A percentile compares a stretch with the other conserved stretches of the same genome.
Conservation (phyloP, 2,888 invertebrate species). For the Notodonta dromedarius region DNA sequence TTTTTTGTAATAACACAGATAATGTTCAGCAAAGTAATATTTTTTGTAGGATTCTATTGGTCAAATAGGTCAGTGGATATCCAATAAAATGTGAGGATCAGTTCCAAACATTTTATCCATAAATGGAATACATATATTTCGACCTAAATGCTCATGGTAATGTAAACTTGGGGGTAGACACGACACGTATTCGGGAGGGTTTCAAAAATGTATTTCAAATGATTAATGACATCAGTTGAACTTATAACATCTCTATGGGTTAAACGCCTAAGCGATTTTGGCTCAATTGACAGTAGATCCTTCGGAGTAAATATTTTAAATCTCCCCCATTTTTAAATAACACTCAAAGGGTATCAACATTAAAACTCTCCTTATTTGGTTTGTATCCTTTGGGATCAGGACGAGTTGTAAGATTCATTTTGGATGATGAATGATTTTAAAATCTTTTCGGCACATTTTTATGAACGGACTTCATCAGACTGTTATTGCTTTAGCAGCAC, state of each 20-base stretch:
- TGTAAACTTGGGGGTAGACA: conserved; percentile 41
- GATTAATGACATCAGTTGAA: conserved; percentile 70
- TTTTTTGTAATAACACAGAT: too few relatives aligned
- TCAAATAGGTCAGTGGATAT: neutral
- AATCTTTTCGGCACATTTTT: conserved; percentile 27
- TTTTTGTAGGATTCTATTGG: neutral
- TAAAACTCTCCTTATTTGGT: conserved; percentile 54
- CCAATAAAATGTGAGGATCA: neutral
- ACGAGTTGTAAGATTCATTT: conserved; percentile 39
- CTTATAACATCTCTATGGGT: conserved; percentile 45
- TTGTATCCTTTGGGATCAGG: conserved; percentile 59
- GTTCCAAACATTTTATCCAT: neutral
- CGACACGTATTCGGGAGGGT: conserved; percentile 40
- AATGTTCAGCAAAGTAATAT: neutral
- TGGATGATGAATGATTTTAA: conserved; percentile 55
- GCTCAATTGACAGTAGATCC: conserved; percentile 71
- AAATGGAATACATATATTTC: neutral
- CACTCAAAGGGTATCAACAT: conserved; percentile 58
- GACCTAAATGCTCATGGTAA: conserved; percentile 31
- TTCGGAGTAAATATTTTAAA: conserved; percentile 56
- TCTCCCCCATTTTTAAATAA: conserved; percentile 58
- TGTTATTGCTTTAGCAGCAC: conserved; percentile 11
- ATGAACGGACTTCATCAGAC: neutral
- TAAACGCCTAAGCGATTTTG: conserved; percentile 69
- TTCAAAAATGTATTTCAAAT: conserved; percentile 61